Evolutionary conservation across 2,888 invertebrate species (phyloP).

Genomic region (Polymixis lichenea): DNA sequence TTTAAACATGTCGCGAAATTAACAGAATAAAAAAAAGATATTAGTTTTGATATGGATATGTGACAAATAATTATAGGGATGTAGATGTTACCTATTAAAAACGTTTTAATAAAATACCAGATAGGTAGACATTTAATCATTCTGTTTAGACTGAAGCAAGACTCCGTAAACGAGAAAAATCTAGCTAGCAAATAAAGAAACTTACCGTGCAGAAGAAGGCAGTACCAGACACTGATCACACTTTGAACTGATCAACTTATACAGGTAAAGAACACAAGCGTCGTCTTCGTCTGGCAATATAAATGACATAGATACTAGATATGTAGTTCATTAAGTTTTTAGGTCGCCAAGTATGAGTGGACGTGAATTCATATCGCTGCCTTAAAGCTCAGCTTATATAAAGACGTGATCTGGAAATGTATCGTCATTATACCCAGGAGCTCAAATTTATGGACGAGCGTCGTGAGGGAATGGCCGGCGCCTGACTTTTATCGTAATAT

Average conservation of each 20-base stretch:
- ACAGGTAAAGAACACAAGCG: slow-evolving; percentile 13
- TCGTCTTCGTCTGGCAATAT: background rate
- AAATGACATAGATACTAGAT: slow-evolving; percentile 30
- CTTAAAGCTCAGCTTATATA: slow-evolving; percentile 58
- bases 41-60: too few relatives aligned
- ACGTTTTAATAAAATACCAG: background rate
- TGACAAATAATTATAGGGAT: too few relatives aligned
- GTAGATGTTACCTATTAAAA: background rate
- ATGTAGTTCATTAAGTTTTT: slow-evolving; percentile 59
- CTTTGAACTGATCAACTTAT: slow-evolving; percentile 18
- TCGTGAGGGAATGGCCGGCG: slow-evolving; percentile 63
- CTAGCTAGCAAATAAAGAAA: background rate
- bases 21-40: too few relatives aligned
- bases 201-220: background rate
- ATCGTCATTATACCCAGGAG: slow-evolving; percentile 71
- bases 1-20: background rate
- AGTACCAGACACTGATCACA: background rate
- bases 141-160: background rate
- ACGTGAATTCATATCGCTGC: slow-evolving; percentile 70
- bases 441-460: slow-evolving; percentile 73
- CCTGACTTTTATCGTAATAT: slow-evolving; percentile 71
- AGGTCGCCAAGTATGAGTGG: slow-evolving; percentile 52
- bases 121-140: background rate
- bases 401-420: slow-evolving; percentile 76
- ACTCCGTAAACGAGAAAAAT: background rate